Evolutionary conservation across 2,797 vertebrate species (phyloP).

Genomic region (Dermochelys coriacea): DNA sequence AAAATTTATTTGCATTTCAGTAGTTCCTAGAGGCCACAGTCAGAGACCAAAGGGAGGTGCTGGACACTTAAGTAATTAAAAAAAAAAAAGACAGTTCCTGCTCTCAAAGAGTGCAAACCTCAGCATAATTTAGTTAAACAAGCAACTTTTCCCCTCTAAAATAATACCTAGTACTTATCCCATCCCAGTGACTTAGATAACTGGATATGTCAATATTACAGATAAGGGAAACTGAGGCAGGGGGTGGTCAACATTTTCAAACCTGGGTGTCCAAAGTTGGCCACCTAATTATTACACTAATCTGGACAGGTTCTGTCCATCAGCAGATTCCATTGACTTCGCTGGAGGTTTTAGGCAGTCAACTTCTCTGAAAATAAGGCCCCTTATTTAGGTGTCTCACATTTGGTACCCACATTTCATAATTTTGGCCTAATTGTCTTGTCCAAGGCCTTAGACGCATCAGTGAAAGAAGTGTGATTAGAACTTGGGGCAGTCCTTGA

Average conservation of each 20-base stretch:
- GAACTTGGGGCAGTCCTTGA: rapidly evolving
- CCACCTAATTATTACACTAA: neutral
- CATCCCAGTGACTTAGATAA: neutral
- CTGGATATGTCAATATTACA: neutral
- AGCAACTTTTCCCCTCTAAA: neutral
- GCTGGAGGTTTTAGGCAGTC: rapidly evolving
- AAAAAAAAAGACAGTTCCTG: neutral
- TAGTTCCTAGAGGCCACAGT: neutral
- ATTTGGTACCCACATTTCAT: rapidly evolving
- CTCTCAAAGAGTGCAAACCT: neutral
- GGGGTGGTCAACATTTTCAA: neutral
- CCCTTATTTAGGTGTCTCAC: neutral
- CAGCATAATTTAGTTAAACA: neutral
- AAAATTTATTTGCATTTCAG: neutral
- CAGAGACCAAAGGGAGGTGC: neutral
- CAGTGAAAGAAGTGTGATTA: neutral
- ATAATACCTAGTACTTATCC: neutral
- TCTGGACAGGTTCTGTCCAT: neutral
- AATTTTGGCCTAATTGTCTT: neutral
- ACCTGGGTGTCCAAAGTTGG: neutral
- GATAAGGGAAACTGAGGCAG: neutral
- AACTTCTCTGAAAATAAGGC: neutral
- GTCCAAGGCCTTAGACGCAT: neutral
- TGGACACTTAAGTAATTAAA: neutral
- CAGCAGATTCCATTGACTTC: rapidly evolving